Evolutionary conservation across 1,140 invertebrate genomes (phyloP), one percentile per base, ranked within the genome.

Genomic region (Trachymyrmex cornetzi): DNA sequence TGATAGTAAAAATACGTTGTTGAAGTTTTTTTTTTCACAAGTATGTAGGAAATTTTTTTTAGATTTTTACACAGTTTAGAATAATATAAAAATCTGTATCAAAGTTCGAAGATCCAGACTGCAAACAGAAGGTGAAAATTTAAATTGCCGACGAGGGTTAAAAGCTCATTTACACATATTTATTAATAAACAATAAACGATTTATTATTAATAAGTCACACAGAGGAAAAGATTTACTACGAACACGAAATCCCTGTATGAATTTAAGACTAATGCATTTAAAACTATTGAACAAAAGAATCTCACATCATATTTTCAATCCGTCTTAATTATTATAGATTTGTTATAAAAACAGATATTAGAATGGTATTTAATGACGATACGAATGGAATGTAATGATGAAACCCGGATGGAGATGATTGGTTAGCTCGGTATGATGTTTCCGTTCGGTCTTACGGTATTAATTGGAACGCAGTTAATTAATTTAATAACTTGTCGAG

Each of bases 401-500:
- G 61, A 67, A 79, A 66, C 11, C 59, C 61, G 27, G 59, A 30
- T 55, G 19, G 1, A 38, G 12, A 3, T 50, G 48, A 66, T 19
- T 30, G 61, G 16, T 34, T 48, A 24, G 9, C 44, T 24, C 5
- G 19, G 24, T 16, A 48, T 24, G n/a, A 2, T 57, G 57, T 48
- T 64, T 64, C 30, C 48, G 80, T 50, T 48, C 38, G 22, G n/a
- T 64, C 14, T 27, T 44, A 27, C 27, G 55, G 79, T 80, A 77
- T 75, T 88, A 88, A 88, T 88, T 79, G 84, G 82, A 57, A 66
- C 61, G 38, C 75, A 30, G 63, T 86, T 88, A 88, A 88, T 88
- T 86, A 88, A 86, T 88, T 86, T 88, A 88, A 88, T 86, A 86
- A 86, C 85, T 79, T 74, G 72, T 66, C 57, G 84, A 59, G 75